Evolutionary conservation across 1,140 invertebrate species (phyloP), one percentile per base, ranked within the genome.

Genomic region (Drepana arcuata): DNA sequence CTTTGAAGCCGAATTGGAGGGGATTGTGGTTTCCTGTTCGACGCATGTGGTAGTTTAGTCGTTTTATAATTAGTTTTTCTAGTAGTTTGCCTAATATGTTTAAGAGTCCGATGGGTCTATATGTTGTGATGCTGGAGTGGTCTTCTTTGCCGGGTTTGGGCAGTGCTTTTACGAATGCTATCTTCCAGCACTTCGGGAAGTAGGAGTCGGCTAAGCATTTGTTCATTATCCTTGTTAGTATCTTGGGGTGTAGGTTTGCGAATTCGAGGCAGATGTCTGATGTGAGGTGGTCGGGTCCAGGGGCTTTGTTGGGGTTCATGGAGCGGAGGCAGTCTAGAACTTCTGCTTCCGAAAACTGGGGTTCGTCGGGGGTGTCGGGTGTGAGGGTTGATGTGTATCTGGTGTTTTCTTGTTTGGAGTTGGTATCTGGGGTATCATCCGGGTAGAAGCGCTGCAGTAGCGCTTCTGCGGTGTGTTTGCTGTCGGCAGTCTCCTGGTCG

Each of bases 221-320:
- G 7, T 56, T 59, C 7, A 43, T 23, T 1, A 59, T 23, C 2
- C 40, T 16, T 0, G 41, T 41, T 0, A 62, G n/a, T 9, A 53
- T 11, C 3, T 40, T 16, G 0, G 48, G 55, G 15, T 38, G 47
- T 0, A 1, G 0, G 0, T 18, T 16, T 1, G 35, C 9, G 11
- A 47, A 41, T 1, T 38, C 10, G 1, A 32, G 16, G 9, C 55
- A 56, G 0, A 62, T 62, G 14, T 63, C 59, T 0, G 55, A 28
- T 1, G 51, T 58, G 0, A 62, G 35, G 6, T 44, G 12, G 24
- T 63, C 54, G 0, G 23, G 1, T 0, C 59, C 55, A 0, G 55
- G 48, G 0, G 51, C 41, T 21, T 48, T 52, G 5, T 46, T 49
- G 2, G 34, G 25, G 12, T 32, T 42, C 39, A 61, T 61, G 2